Conservation (phyloP, 2,888 invertebrate genomes). For the Conus canariensis region DNA sequence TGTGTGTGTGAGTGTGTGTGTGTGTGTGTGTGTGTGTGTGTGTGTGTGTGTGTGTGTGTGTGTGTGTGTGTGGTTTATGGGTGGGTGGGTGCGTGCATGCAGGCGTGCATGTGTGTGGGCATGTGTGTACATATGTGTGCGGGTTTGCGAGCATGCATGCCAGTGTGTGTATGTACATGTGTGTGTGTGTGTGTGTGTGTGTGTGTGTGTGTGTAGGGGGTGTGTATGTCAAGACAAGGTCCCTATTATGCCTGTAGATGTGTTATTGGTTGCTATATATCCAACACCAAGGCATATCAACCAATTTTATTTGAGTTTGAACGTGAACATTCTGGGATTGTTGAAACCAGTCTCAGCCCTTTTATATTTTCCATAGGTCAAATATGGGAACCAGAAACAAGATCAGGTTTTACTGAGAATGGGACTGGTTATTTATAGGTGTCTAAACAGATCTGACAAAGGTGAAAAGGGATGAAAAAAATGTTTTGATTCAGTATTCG, state of each 20-base stretch:
- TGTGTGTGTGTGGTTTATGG: neutral
- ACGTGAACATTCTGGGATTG: neutral
- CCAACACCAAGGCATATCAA: neutral
- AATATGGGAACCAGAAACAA: too few species aligned
- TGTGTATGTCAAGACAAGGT: neutral
- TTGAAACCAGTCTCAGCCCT: too few species aligned
- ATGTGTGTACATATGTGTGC: neutral
- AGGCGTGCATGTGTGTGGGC: neutral
- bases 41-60: neutral
- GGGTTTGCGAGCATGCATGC: neutral
- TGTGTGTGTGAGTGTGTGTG: conserved; percentile 4
- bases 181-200: neutral
- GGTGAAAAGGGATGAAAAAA: too few species aligned
- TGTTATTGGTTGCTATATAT: neutral
- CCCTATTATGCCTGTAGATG: neutral
- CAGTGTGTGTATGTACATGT: neutral
- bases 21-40: conserved; percentile 10
- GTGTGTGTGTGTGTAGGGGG: neutral
- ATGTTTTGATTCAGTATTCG: too few species aligned
- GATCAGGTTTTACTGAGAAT: too few species aligned
- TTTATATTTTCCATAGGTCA: too few species aligned
- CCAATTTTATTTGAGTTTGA: neutral
- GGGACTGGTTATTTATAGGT: too few species aligned
- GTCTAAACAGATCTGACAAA: too few species aligned
- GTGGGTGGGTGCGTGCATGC: neutral